Conservation (phyloP, 2,113 vertebrate genomes). For the Neogale vison region DNA sequence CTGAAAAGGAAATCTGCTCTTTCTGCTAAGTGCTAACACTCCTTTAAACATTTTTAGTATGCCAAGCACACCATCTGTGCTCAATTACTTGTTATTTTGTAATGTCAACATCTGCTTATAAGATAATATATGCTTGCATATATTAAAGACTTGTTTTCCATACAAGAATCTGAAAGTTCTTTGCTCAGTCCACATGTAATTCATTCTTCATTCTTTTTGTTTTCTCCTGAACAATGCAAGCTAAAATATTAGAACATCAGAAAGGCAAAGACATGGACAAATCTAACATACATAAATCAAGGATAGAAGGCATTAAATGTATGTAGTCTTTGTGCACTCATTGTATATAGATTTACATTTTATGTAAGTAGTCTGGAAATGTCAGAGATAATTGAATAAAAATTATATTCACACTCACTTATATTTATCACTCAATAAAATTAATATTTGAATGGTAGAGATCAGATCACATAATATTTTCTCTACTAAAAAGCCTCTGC, state of each 20-base stretch:
- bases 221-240: slow-evolving; percentile 25
- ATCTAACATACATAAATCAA: not conserved
- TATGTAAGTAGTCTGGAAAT: slow-evolving; percentile 14
- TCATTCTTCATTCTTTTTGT: slow-evolving; percentile 27
- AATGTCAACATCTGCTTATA: slow-evolving; percentile 86
- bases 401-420: slow-evolving; percentile 3
- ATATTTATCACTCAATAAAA: not conserved
- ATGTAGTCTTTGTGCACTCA: not conserved
- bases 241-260: slow-evolving; percentile 27
- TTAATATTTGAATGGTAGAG: not conserved
- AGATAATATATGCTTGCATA: slow-evolving; percentile 76
- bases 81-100: slow-evolving; percentile 82
- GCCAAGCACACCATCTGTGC: slow-evolving; percentile 83
- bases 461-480: slow-evolving; percentile 10
- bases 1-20: slow-evolving; percentile 67
- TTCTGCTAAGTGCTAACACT: slow-evolving; percentile 72
- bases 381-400: not conserved
- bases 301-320: not conserved
- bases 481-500: not conserved
- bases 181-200: not conserved
- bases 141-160: slow-evolving; percentile 79
- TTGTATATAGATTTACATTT: not conserved
- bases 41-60: slow-evolving; percentile 76
- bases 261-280: not conserved
- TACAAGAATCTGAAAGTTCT: slow-evolving; percentile 59